These are phyloP conservation scores for Lycophotia porphyrea DNA, from an alignment of 2,888 invertebrate genomes.

Conservation along the genomic window DNA sequence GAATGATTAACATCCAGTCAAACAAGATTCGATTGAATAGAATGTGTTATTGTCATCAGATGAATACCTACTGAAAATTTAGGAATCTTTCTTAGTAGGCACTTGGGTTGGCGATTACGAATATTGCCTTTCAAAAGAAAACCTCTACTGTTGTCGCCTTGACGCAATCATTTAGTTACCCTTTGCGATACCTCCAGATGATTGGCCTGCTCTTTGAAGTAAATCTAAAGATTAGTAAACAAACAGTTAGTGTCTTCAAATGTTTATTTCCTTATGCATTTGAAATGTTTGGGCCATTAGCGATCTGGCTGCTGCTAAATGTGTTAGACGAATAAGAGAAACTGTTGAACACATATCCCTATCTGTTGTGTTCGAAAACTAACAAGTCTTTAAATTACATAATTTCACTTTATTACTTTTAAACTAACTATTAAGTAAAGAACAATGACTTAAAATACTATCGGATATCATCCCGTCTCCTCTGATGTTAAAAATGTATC, in stretches of 20 bases:
- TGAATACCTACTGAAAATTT: background rate
- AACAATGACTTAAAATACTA: background rate
- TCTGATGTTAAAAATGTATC: background rate
- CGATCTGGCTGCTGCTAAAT: constrained; percentile 20
- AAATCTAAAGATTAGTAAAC: constrained; percentile 27
- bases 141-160: constrained; percentile 2
- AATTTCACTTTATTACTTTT: background rate
- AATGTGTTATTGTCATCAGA: background rate
- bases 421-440: background rate
- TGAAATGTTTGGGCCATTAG: constrained; percentile 45
- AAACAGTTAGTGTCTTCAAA: constrained; percentile 29
- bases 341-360: background rate
- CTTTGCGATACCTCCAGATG: background rate
- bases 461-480: background rate
- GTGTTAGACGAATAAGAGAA: background rate
- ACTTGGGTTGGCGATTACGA: background rate
- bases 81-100: background rate
- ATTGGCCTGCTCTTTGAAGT: constrained; percentile 39
- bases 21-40: background rate
- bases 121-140: background rate
- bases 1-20: background rate
- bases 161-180: constrained; percentile 13
- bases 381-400: background rate
- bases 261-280: constrained; percentile 35
- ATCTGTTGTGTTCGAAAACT: background rate